Percentiles rank a stretch among this genome's conserved stretches.
Conservation (phyloP, 2,888 invertebrate genomes). For the Allophyes oxyacanthae region DNA sequence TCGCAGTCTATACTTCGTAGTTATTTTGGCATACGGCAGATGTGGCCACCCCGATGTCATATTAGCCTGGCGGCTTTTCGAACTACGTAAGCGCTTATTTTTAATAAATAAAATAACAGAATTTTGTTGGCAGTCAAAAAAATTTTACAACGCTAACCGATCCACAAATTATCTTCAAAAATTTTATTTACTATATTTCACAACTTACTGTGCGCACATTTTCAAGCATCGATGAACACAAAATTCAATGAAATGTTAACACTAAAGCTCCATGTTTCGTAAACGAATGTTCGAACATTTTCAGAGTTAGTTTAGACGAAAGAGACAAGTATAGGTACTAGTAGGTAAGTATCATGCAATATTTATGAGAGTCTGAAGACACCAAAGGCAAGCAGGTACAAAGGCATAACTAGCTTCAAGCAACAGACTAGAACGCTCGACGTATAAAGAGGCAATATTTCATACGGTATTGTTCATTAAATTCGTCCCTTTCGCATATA, state of each 20-base stretch:
- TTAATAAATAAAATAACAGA: no score
- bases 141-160: no score
- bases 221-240: conserved; percentile 24
- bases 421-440: conserved; percentile 25
- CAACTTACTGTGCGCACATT: conserved; percentile 10
- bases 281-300: conserved; percentile 30
- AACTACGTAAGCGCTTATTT: no score
- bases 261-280: conserved; percentile 24
- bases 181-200: conserved; percentile 3
- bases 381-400: conserved; percentile 14
- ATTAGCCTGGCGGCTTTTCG: no score
- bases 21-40: no score
- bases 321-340: no score
- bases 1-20: no score
- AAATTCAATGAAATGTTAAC: conserved; percentile 33
- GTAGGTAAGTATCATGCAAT: conserved; percentile 16
- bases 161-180: not conserved
- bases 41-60: no score
- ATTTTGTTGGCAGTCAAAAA: no score
- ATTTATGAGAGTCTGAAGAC: conserved; percentile 25
- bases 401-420: conserved; percentile 29
- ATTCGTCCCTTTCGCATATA: conserved; percentile 32
- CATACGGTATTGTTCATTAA: conserved; percentile 32
- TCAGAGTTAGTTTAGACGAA: conserved; percentile 10
- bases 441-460: conserved; percentile 22